Conservation (phyloP, 2,797 vertebrate genomes). For the Sarcoramphus papa region DNA sequence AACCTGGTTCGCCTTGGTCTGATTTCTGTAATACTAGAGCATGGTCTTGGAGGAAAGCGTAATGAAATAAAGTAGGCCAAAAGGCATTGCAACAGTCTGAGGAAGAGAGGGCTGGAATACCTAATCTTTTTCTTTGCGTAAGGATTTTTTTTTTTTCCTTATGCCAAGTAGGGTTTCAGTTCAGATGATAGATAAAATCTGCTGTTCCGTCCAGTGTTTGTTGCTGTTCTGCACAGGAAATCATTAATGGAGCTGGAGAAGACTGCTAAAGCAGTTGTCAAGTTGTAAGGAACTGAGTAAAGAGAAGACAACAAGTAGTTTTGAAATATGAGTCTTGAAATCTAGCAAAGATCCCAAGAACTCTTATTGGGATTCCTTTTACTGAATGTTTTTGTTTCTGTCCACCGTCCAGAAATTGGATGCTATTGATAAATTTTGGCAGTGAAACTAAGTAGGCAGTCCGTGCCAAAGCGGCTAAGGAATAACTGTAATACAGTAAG, state of each 20-base stretch:
- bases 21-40: neutral
- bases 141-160: neutral
- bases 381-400: neutral
- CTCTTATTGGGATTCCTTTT: neutral
- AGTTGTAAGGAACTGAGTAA: neutral
- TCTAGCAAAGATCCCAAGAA: neutral
- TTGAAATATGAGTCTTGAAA: neutral
- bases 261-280: neutral
- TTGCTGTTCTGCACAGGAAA: neutral
- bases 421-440: neutral
- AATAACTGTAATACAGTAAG: neutral
- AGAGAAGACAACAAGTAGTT: neutral
- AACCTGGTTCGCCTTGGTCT: neutral
- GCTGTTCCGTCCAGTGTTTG: neutral
- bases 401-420: neutral
- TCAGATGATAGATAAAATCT: neutral
- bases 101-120: neutral
- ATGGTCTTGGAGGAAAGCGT: neutral
- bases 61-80: slow-evolving; percentile 19
- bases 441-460: neutral
- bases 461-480: neutral
- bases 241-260: neutral
- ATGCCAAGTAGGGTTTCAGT: neutral
- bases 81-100: neutral
- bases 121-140: neutral